These are phyloP conservation scores for Meloe dianella DNA, from an alignment of 2,888 invertebrate genomes.

Conservation along the genomic window DNA sequence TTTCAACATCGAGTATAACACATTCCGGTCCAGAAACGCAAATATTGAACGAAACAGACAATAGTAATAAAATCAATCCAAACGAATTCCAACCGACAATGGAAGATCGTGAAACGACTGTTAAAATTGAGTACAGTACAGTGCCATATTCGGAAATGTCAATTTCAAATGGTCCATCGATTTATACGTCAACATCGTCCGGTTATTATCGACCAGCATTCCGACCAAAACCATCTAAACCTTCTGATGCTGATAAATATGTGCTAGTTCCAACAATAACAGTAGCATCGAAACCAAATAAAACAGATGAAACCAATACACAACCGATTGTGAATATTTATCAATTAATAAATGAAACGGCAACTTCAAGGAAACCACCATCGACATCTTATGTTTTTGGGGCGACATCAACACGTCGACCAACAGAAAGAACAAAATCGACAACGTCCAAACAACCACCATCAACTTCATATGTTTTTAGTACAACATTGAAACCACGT, in stretches of 20 bases:
- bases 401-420: slow-evolving; percentile 52
- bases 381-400: slow-evolving; percentile 59
- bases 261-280: slow-evolving; percentile 66
- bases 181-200: slow-evolving; percentile 49
- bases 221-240: slow-evolving; percentile 62
- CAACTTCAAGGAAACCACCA: slow-evolving; percentile 52
- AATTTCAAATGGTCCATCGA: slow-evolving; percentile 52
- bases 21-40: slow-evolving; percentile 67
- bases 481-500: slow-evolving; percentile 52
- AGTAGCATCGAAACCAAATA: slow-evolving; percentile 49
- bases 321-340: slow-evolving; percentile 67
- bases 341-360: slow-evolving; percentile 66
- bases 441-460: slow-evolving; percentile 53
- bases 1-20: slow-evolving; percentile 53
- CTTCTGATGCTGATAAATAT: slow-evolving; percentile 60
- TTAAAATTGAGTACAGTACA: slow-evolving; percentile 39
- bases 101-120: slow-evolving; percentile 50
- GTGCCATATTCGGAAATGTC: slow-evolving; percentile 51
- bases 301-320: slow-evolving; percentile 58
- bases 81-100: slow-evolving; percentile 49
- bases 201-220: slow-evolving; percentile 62
- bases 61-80: slow-evolving; percentile 52
- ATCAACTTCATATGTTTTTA: slow-evolving; percentile 60
- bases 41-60: slow-evolving; percentile 65
- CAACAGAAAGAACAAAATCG: slow-evolving; percentile 52